Evolutionary conservation across 2,888 invertebrate genomes (phyloP).

Genomic region (Incurvaria masculella): DNA sequence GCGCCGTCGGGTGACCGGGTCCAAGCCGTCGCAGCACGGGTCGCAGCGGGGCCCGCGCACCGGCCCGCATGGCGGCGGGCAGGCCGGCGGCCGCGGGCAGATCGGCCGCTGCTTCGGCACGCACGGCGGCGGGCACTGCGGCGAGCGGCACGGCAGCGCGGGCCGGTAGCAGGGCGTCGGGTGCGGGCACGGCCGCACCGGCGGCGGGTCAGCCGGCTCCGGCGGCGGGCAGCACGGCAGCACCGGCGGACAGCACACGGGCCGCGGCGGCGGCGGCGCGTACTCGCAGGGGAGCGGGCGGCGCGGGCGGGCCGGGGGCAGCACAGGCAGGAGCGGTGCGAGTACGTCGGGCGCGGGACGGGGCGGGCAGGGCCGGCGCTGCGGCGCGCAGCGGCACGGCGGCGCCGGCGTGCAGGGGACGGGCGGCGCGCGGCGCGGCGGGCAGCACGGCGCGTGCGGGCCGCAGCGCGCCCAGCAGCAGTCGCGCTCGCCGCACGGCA

Average conservation of each 20-base stretch:
- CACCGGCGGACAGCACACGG: conserved; percentile 40
- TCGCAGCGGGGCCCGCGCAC: conserved; percentile 44
- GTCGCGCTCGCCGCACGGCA: conserved; percentile 35
- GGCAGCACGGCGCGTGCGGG: conserved; percentile 33
- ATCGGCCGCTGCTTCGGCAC: conserved; percentile 45
- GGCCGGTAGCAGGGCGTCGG: conserved; percentile 42
- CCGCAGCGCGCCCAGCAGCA: conserved; percentile 33
- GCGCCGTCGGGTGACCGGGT: conserved; percentile 56
- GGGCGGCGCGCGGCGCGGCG: conserved; percentile 40
- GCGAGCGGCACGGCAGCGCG: conserved; percentile 43
- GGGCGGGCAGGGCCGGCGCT: conserved; percentile 37
- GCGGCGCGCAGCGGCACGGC: conserved; percentile 35
- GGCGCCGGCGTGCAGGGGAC: conserved; percentile 24
- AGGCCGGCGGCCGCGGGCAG: conserved; percentile 42
- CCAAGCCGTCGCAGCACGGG: conserved; percentile 19
- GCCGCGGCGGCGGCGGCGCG: conserved; percentile 29
- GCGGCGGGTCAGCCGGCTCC: conserved; percentile 41
- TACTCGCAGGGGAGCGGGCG: conserved; percentile 32
- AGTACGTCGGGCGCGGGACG: conserved; percentile 39
- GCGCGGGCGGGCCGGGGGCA: conserved; percentile 38
- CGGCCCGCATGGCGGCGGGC: conserved; percentile 47
- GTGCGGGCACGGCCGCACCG: conserved; percentile 38
- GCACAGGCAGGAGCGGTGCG: conserved; percentile 39
- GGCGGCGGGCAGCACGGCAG: conserved; percentile 45
- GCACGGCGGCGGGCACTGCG: conserved; percentile 53